Conservation (phyloP, 2,888 invertebrate species). For the Ennomos quercinarius region DNA sequence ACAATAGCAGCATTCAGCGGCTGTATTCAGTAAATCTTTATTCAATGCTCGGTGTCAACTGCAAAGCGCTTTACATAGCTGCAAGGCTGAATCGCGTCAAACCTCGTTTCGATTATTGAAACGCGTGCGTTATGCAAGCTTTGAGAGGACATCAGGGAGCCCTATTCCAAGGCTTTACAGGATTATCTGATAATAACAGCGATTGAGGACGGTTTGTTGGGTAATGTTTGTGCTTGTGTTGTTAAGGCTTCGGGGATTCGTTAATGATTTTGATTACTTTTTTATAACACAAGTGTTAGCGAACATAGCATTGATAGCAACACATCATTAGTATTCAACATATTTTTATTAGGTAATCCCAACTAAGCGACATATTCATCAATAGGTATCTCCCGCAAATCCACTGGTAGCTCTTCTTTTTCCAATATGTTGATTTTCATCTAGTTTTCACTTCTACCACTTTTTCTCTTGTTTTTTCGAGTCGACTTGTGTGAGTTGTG, state of each 20-base stretch:
- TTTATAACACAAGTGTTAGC: not conserved
- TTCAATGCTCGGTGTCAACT: slow-evolving; percentile 52
- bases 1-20: slow-evolving; percentile 42
- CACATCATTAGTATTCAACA: too few relatives aligned
- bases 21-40: slow-evolving; percentile 57
- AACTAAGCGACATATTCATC: too few relatives aligned
- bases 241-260: slow-evolving; percentile 17
- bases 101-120: slow-evolving; percentile 51
- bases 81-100: slow-evolving; percentile 37
- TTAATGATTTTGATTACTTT: slow-evolving; percentile 22
- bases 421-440: too few relatives aligned
- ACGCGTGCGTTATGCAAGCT: slow-evolving; percentile 40
- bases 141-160: slow-evolving; percentile 33
- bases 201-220: slow-evolving; percentile 20
- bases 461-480: too few relatives aligned
- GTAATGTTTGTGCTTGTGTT: slow-evolving; percentile 16
- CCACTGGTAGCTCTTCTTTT: too few relatives aligned
- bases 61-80: slow-evolving; percentile 47
- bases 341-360: too few relatives aligned
- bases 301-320: not conserved
- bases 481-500: too few relatives aligned
- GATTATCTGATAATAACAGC: slow-evolving; percentile 30
- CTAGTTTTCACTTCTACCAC: too few relatives aligned
- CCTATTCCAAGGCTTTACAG: slow-evolving; percentile 34
- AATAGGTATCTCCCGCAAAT: too few relatives aligned